Base-by-base conservation (phyloP, 2,888 invertebrate genomes). In the Drosophila merina region DNA sequence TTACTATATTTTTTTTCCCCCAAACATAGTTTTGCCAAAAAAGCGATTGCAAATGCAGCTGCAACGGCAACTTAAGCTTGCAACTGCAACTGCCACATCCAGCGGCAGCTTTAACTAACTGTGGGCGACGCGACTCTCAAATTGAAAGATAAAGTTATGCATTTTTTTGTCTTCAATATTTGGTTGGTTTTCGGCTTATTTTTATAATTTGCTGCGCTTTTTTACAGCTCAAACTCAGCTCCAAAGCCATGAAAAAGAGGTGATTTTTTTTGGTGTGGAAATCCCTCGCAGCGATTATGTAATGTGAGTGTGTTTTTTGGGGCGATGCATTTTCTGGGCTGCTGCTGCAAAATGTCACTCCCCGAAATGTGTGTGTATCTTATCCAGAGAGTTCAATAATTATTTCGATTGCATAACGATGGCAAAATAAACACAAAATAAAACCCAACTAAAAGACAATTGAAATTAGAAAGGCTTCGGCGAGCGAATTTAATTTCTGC, bases 401-500 rank as follows among this genome's bases (percentile, higher is more conserved):
- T 72, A 72, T 66, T 44, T 56, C 58, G 66, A 72, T 73, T 72
- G 74, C 72, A 72, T 74, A 72, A 72, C 70, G 47, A 44, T 59
- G 42, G 44, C 44, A 49, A 33, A 28, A 28, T 28, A 3, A 33
- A 8, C 9, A 33, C 3, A 33, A 3, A 10, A 0, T 3, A 10
- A 7, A 12, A 14, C 0, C 31, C 20, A 60, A 52, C 8, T 51
- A 38, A 66, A 45, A 77, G 64, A 81, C 88, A 86, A 84, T 88
- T 88, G 88, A 86, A 85, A 85, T 85, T 85, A 85, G 84, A 88
- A 85, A 85, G 84, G 84, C 86, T 82, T 75, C 75, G 70, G 66
- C 36, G 45, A 50, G 58, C 56, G 68, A 70, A 79, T 66, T 63
- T 51, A 63, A 63, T 63, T 50, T 64, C 44, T 62, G 60, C 60